Evolutionary conservation across 2,113 vertebrate species (phyloP).

Genomic region (Notechis scutatus): DNA sequence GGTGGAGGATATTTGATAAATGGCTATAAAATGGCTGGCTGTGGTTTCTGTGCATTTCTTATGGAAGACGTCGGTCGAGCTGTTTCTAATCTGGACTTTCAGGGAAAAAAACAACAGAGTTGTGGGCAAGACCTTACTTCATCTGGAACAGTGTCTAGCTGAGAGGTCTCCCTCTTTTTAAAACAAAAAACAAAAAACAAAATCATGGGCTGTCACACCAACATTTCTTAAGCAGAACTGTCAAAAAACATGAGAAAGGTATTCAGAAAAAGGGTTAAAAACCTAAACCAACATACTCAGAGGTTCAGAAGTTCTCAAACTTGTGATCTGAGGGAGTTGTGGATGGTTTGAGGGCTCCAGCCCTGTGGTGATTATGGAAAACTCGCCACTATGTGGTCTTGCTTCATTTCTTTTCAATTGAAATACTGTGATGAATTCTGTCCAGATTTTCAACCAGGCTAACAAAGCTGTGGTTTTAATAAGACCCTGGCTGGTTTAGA

Average conservation of each 20-base stretch:
- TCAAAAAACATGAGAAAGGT: not conserved
- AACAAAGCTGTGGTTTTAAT: not conserved
- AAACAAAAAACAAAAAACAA: not conserved
- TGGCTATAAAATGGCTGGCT: conserved; percentile 51
- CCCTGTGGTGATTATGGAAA: not conserved
- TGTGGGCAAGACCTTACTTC: conserved; percentile 57
- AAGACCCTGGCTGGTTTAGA: not conserved
- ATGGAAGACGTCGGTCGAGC: conserved; percentile 43
- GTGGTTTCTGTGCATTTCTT: conserved; percentile 66
- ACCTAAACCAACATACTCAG: no score
- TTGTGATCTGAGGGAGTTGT: not conserved
- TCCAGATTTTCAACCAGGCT: not conserved
- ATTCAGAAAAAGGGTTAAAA: conserved; percentile 5
- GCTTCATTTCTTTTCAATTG: not conserved
- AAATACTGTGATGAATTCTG: not conserved
- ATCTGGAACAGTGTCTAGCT: conserved; percentile 60
- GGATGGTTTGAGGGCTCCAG: not conserved
- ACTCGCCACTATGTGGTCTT: not conserved
- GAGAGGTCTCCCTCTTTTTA: conserved; percentile 36
- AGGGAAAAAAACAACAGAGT: conserved; percentile 39
- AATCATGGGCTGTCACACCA: conserved; percentile 36
- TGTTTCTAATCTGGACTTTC: conserved; percentile 57
- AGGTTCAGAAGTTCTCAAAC: no score
- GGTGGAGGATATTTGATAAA: conserved; percentile 47
- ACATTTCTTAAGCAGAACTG: conserved; percentile 14